Conservation (phyloP, 2,113 vertebrate species). For the Pluvialis apricaria region DNA sequence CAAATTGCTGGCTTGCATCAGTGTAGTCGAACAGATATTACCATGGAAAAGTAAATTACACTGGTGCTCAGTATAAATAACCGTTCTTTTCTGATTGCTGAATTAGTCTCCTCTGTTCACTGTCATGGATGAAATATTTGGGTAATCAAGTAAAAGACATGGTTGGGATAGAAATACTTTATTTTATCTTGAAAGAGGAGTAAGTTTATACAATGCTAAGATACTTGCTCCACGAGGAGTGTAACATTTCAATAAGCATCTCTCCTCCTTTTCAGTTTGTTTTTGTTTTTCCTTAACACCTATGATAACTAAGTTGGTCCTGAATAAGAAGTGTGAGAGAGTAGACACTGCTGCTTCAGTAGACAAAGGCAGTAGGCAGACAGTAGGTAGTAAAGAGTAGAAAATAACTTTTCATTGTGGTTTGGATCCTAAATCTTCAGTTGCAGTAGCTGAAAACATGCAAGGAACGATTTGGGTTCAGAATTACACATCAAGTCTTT, state of each 20-base stretch:
- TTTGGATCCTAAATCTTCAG: slow-evolving; percentile 22
- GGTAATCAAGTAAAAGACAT: slow-evolving; percentile 53
- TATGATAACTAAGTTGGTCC: slow-evolving; percentile 24
- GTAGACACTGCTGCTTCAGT: neutral
- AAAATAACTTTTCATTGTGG: slow-evolving; percentile 39
- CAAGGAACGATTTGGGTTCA: slow-evolving; percentile 46
- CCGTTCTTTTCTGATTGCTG: neutral
- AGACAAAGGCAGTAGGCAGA: slow-evolving; percentile 37
- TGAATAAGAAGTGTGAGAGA: slow-evolving; percentile 35
- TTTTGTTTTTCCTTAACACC: neutral
- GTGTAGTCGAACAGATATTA: neutral
- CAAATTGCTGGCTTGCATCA: neutral
- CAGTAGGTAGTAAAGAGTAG: slow-evolving; percentile 53
- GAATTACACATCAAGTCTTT: neutral
- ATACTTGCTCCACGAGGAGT: slow-evolving; percentile 6
- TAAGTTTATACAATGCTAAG: slow-evolving; percentile 36
- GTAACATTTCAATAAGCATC: neutral
- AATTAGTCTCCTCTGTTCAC: neutral
- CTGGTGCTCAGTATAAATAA: neutral
- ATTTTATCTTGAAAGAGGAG: slow-evolving; percentile 52
- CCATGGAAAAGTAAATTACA: neutral
- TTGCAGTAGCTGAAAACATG: slow-evolving; percentile 59
- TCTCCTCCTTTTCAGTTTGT: neutral
- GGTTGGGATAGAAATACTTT: slow-evolving; percentile 60
- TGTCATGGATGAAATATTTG: neutral